These are phyloP conservation scores for Montipora capitata DNA, from an alignment of 92 coral and sea anemone species.

Conservation along the genomic window DNA sequence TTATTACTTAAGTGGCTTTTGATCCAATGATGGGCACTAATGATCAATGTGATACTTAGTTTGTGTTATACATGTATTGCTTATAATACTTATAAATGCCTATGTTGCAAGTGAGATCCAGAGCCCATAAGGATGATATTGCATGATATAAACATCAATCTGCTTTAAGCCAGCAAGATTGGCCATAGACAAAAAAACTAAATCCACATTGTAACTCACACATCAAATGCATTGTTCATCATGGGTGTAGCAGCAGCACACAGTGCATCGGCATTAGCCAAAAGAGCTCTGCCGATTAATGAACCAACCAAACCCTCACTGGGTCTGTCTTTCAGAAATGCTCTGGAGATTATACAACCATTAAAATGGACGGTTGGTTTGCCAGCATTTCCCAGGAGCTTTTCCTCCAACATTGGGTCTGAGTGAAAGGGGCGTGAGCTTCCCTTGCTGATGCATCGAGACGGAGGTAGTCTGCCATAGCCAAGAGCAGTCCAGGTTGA, in stretches of 20 bases:
- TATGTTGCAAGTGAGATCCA: too few species aligned
- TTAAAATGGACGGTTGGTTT: constrained; percentile 94
- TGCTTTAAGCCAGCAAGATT: background rate
- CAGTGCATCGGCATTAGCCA: constrained; percentile 94
- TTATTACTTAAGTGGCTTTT: too few species aligned
- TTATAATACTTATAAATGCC: too few species aligned
- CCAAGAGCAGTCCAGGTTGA: constrained; percentile 43
- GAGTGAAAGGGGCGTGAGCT: constrained; percentile 80
- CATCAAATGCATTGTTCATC: constrained; percentile 89
- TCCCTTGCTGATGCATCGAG: constrained; percentile 86
- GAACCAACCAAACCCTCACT: constrained; percentile 94
- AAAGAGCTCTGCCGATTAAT: constrained; percentile 89
- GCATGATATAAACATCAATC: too few species aligned
- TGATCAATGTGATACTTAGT: too few species aligned
- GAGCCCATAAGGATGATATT: too few species aligned
- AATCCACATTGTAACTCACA: constrained; percentile 76
- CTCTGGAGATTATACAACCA: constrained; percentile 92
- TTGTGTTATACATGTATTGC: too few species aligned
- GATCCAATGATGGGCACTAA: too few species aligned
- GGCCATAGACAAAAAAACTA: background rate
- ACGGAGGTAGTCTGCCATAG: constrained; percentile 37
- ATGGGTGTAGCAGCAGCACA: constrained; percentile 98
- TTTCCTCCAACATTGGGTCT: constrained; percentile 82
- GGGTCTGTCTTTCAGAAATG: constrained; percentile 91
- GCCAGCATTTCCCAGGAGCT: constrained; percentile 67